Percentiles rank a stretch among this genome's conserved stretches.
Conservation (phyloP, 2,888 invertebrate genomes). For the Sinodicranocentrus sp. region DNA sequence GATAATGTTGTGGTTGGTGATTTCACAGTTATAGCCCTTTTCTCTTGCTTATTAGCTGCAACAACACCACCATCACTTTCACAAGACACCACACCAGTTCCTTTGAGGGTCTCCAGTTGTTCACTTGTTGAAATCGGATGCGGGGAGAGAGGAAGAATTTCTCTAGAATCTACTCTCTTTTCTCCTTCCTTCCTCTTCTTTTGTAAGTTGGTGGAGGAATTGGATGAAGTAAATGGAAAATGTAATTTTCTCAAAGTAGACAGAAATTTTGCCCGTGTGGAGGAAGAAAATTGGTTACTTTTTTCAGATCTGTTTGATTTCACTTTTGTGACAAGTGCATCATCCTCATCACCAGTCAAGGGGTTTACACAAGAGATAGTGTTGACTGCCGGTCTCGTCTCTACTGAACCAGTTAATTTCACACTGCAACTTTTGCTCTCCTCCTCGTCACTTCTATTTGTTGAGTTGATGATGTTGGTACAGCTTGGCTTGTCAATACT, state of each 20-base stretch:
- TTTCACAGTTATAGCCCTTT: conserved; percentile 48
- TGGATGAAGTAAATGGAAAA: conserved; percentile 46
- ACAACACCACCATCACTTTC: no score
- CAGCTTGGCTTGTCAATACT: conserved; percentile 13
- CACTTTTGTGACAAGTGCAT: not conserved
- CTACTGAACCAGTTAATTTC: not conserved
- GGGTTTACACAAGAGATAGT: not conserved
- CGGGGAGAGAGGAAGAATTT: no score
- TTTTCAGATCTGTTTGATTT: conserved; percentile 21
- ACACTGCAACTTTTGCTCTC: not conserved
- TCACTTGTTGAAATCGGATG: conserved; percentile 58
- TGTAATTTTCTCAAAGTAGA: conserved; percentile 58
- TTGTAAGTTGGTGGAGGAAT: no score
- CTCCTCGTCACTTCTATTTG: not conserved
- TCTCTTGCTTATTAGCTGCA: conserved; percentile 46
- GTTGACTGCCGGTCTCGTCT: not conserved
- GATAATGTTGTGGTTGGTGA: conserved; percentile 33
- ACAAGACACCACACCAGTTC: no score
- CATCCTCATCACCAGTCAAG: not conserved
- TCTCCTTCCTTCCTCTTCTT: not conserved
- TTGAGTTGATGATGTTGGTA: not conserved
- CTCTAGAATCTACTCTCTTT: conserved; percentile 3
- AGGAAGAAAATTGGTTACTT: conserved; percentile 15
- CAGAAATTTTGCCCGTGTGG: conserved; percentile 39
- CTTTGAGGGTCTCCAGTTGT: not conserved